These are phyloP conservation scores for Epizoanthus illoricatus DNA, from an alignment of 92 coral and sea anemone species.

Conservation along the genomic window DNA sequence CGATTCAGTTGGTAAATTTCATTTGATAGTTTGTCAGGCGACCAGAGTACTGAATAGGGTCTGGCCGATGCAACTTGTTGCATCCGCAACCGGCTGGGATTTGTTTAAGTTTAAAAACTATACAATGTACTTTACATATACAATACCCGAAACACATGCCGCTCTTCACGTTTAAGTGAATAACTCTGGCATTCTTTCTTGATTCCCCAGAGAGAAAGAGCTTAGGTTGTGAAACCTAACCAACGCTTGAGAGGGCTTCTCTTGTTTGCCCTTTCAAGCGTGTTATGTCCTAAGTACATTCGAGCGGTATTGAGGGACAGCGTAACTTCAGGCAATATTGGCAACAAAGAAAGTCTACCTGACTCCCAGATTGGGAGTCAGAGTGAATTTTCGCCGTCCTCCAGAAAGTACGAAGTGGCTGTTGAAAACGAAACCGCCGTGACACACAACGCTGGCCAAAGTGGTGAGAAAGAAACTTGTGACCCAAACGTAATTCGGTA, in stretches of 20 bases:
- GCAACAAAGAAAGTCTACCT: constrained; percentile 85
- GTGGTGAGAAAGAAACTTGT: not conserved
- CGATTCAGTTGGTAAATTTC: not conserved
- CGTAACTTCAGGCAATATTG: constrained; percentile 69
- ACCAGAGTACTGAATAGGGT: not conserved
- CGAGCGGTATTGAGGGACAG: constrained; percentile 26
- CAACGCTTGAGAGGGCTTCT: not conserved
- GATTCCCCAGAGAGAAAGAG: constrained; percentile 2
- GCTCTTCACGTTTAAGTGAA: constrained; percentile 1
- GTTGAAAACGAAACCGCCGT: constrained; percentile 1
- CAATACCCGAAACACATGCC: not conserved
- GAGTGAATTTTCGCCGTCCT: constrained; percentile 34
- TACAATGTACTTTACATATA: not conserved
- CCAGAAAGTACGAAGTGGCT: constrained; percentile 36
- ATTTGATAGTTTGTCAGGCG: no score
- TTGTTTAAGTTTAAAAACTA: not conserved
- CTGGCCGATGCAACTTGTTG: not conserved
- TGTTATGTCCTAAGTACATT: not conserved
- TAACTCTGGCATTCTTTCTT: not conserved
- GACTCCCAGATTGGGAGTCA: constrained; percentile 78
- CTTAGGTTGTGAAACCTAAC: not conserved
- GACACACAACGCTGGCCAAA: not conserved
- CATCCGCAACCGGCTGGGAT: not conserved
- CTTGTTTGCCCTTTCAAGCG: not conserved
- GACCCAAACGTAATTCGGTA: constrained; percentile 35